A percentile compares a stretch with the other conserved stretches of the same genome.
Evolutionary conservation across 2,113 vertebrate species (phyloP).

Genomic region (Sarotherodon lohbergeri): DNA sequence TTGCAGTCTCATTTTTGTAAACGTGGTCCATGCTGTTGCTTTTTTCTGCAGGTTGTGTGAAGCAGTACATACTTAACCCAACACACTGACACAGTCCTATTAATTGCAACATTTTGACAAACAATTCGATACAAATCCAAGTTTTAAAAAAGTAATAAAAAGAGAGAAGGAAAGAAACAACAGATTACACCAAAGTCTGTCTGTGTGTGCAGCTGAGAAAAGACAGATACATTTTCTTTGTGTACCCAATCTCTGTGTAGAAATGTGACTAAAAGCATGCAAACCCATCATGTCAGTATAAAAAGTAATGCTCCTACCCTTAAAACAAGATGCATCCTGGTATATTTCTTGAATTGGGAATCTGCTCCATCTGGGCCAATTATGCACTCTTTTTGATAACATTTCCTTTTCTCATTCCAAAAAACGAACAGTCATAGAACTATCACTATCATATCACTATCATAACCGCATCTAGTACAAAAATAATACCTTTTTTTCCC

Average conservation of each 20-base stretch:
- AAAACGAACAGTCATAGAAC: background rate
- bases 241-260: background rate
- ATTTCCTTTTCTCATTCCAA: background rate
- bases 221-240: background rate
- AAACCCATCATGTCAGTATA: background rate
- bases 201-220: background rate
- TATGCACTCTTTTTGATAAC: background rate
- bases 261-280: background rate
- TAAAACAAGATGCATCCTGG: background rate
- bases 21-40: background rate
- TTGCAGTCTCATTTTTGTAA: background rate
- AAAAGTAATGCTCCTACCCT: background rate
- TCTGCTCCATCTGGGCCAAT: background rate
- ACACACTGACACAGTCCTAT: background rate
- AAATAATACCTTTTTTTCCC: rapidly evolving
- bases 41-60: background rate
- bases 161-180: background rate
- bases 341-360: background rate
- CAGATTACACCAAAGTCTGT: background rate
- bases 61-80: background rate
- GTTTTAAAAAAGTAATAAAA: background rate
- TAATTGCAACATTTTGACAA: background rate
- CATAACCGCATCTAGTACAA: background rate
- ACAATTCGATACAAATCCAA: background rate
- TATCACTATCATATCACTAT: background rate